phyloP scores from a whole-genome alignment of 1,140 invertebrate genomes.

The Sitobion miscanthi region DNA sequence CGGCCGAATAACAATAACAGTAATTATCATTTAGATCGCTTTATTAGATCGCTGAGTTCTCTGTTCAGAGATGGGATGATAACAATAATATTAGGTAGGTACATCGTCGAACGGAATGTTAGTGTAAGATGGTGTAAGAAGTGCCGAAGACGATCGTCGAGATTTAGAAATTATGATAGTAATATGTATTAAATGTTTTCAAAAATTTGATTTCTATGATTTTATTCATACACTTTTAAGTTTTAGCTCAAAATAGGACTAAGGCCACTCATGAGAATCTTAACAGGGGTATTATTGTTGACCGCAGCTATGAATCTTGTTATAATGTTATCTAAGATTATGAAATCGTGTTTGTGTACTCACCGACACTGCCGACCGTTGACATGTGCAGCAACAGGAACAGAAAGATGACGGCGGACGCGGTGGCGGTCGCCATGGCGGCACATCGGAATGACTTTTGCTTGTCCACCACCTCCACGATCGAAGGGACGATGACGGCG shows the following conservation, averaged over 20 bases:
- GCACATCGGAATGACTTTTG: constrained; percentile 41
- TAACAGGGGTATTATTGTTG: not conserved
- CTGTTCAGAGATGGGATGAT: not conserved
- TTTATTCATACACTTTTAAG: not conserved
- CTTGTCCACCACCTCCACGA: not conserved
- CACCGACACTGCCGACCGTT: constrained; percentile 21
- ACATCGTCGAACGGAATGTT: not conserved
- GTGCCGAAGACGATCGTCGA: not conserved
- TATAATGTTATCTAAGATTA: not conserved
- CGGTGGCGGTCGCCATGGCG: constrained; percentile 36
- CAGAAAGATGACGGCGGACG: not conserved
- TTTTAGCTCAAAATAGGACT: not conserved
- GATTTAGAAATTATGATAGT: not conserved
- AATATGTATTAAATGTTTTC: not conserved
- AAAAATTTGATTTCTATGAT: not conserved
- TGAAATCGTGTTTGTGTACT: not conserved
- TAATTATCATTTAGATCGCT: not conserved
- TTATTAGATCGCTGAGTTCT: not conserved
- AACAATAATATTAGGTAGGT: not conserved
- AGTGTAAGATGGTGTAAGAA: not conserved
- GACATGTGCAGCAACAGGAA: not conserved
- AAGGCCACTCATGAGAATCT: not conserved
- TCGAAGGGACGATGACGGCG: not conserved
- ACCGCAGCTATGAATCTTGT: not conserved
- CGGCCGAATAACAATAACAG: not conserved